A percentile compares a stretch with the other conserved stretches of the same genome.
phyloP scores from a whole-genome alignment of 2,113 vertebrate species.

The Alethe diademata region DNA sequence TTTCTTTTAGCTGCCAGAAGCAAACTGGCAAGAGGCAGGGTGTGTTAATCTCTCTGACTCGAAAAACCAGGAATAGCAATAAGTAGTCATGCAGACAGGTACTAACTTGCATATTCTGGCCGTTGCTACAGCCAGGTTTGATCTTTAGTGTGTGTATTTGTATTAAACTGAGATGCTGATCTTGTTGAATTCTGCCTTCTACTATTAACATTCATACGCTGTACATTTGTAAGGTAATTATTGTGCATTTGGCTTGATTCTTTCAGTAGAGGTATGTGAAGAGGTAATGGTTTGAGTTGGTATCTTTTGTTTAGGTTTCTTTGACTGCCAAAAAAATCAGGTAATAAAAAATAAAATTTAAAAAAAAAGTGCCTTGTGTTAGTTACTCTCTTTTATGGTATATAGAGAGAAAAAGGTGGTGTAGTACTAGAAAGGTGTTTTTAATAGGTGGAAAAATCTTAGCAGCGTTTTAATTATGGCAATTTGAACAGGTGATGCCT shows the following conservation, averaged over 20 bases:
- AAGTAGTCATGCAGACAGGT: background rate
- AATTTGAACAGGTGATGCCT: background rate
- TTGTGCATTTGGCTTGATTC: background rate
- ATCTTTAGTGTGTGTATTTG: background rate
- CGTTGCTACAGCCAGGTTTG: background rate
- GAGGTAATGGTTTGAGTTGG: background rate
- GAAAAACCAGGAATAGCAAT: background rate
- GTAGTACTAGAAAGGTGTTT: rapidly evolving
- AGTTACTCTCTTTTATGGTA: background rate
- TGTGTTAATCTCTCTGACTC: background rate
- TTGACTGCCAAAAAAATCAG: background rate
- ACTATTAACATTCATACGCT: background rate
- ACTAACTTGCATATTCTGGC: background rate
- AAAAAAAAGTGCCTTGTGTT: background rate
- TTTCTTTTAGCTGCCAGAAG: slow-evolving; percentile 12
- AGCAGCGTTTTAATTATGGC: background rate
- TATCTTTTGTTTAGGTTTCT: background rate
- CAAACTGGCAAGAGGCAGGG: background rate
- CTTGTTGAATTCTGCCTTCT: background rate
- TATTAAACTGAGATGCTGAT: background rate
- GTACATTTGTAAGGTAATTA: background rate
- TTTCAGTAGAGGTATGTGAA: background rate
- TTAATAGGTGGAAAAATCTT: background rate
- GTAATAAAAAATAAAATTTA: background rate
- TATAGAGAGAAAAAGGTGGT: background rate